Conservation (phyloP, 2,113 vertebrate genomes). For the Grammomys surdaster region DNA sequence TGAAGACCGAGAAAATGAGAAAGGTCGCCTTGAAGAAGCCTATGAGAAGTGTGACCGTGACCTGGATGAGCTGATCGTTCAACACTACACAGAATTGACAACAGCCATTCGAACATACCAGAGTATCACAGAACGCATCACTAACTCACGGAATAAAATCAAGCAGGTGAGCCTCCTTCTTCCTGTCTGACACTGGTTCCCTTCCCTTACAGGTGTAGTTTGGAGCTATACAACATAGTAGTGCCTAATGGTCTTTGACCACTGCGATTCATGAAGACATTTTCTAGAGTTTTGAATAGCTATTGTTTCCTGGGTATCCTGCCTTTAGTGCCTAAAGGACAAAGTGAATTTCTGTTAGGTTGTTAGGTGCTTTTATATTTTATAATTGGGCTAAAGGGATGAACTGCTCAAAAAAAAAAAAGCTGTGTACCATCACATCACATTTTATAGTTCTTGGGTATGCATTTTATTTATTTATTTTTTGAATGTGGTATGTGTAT, state of each 20-base stretch:
- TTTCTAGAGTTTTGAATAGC: neutral
- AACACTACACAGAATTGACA: slow-evolving; percentile 97
- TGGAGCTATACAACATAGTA: neutral
- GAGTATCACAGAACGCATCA: slow-evolving; percentile 99
- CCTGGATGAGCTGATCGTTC: slow-evolving; percentile 95
- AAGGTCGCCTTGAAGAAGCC: slow-evolving; percentile 96
- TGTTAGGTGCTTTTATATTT: neutral
- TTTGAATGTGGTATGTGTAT: neutral
- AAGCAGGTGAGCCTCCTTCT: slow-evolving; percentile 90
- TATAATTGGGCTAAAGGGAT: neutral
- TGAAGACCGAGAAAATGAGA: slow-evolving; percentile 96
- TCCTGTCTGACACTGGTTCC: accelerated
- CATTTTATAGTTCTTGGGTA: neutral
- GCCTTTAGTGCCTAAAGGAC: neutral
- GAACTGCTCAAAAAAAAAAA: neutral
- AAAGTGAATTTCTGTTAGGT: neutral
- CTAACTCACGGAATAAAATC: slow-evolving; percentile 97
- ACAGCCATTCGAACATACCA: slow-evolving; percentile 98
- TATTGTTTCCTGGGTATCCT: neutral
- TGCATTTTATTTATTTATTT: neutral
- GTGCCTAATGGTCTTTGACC: neutral
- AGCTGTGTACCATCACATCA: neutral
- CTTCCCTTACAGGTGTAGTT: neutral
- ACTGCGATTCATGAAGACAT: neutral
- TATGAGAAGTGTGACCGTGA: slow-evolving; percentile 97